Base-by-base conservation (phyloP, 2,797 vertebrate genomes). In the Ara ararauna region DNA sequence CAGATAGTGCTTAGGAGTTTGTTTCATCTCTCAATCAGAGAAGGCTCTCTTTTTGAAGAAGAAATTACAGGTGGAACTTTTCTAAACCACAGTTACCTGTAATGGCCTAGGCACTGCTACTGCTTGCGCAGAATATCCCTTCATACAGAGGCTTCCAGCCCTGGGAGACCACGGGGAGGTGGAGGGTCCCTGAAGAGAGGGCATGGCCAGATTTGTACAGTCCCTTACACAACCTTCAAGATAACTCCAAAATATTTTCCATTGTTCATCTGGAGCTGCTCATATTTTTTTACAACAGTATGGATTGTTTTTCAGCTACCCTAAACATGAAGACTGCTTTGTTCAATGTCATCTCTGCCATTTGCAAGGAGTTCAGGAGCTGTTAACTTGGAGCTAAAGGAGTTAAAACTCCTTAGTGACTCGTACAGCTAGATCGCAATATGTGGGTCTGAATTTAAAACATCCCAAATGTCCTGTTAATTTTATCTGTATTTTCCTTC, bases 111-210 rank as follows among this genome's bases (percentile, higher is more conserved):
- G 20, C 21, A 47, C 3, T 58, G 18, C 21, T 77, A 40, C 53
- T 62, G 19, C 11, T 54, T 47, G 5, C 32, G 20, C 2, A 1
- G 4, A 87, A 11, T 19, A 38, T 22, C 22, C 29, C 22, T 75
- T 64, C 15, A 45, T 38, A n/a, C 8, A 78, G 34, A 68, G 14
- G 10, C 54, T 80, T 71, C 17, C 23, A 1, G 0, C 11, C 9
- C 19, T 10, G 12, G 5, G 8, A 22, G 10, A 24, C 22, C 18
- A 42, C 0, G 0, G 3, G 11, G 4, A 75, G 9, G 5, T 54
- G 19, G 11, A 91, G 11, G 9, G 11, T 65, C 14, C 21, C 50
- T 71, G 48, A 10, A 78, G 6, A 29, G 6, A 81, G 24, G 29
- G 4, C 42, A 79, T 0, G 0, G 13, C 6, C 45, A 75, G 30